Conservation (phyloP, 2,113 vertebrate species). For the Mesoclemmys tuberculata region DNA sequence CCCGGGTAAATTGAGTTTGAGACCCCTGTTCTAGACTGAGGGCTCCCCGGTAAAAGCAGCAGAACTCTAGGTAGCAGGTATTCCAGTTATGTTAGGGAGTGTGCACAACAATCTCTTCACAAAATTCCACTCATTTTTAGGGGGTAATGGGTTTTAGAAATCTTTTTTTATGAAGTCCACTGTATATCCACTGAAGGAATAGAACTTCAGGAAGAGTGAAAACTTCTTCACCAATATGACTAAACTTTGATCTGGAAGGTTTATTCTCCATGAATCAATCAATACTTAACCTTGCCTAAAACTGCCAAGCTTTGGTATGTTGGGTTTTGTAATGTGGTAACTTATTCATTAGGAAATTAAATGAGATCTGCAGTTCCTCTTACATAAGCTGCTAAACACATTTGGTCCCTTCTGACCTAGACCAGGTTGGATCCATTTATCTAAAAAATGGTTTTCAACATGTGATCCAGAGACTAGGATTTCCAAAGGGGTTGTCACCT, state of each 20-base stretch:
- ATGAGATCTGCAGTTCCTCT: neutral
- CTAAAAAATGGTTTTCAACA: neutral
- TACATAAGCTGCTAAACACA: neutral
- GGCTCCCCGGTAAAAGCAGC: neutral
- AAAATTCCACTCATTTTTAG: too few relatives aligned
- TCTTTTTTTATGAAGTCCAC: neutral
- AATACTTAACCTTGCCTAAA: neutral
- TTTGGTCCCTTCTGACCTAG: neutral
- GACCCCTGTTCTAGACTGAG: too few relatives aligned
- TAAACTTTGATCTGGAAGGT: neutral
- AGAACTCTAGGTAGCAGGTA: neutral
- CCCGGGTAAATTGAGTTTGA: too few relatives aligned
- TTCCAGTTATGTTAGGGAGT: too few relatives aligned
- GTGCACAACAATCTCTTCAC: too few relatives aligned
- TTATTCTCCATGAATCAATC: neutral
- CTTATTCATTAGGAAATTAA: neutral
- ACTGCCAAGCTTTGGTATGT: neutral
- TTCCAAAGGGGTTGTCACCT: too few relatives aligned
- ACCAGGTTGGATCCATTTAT: neutral
- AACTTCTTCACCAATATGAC: accelerated
- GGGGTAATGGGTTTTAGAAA: too few relatives aligned
- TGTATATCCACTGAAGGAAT: too few relatives aligned
- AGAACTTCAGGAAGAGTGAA: neutral
- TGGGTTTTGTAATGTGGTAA: neutral
- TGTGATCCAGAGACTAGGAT: too few relatives aligned